phyloP scores from a whole-genome alignment of 2,113 vertebrate species.

The Dasyprocta punctata region DNA sequence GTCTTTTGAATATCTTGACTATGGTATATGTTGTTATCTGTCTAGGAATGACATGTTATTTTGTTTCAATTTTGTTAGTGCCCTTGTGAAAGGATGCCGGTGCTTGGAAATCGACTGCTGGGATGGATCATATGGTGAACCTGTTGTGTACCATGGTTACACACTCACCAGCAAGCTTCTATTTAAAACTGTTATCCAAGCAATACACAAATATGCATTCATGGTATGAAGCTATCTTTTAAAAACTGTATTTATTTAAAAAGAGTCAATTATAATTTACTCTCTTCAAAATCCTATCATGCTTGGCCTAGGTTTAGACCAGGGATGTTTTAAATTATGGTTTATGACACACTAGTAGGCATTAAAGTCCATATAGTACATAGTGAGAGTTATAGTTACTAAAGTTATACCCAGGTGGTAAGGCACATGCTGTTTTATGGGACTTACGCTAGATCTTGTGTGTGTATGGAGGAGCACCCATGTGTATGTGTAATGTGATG shows the following conservation, averaged over 20 bases:
- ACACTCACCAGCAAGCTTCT: slow-evolving; percentile 92
- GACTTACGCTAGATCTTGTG: neutral
- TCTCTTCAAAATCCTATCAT: neutral
- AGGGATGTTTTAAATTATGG: neutral
- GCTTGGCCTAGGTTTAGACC: neutral
- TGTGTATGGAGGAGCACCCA: neutral
- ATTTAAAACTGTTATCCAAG: slow-evolving; percentile 90
- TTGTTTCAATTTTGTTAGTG: slow-evolving; percentile 82
- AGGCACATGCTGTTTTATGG: neutral
- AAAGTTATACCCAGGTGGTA: neutral
- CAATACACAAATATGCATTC: slow-evolving; percentile 91
- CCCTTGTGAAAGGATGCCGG: slow-evolving; percentile 92
- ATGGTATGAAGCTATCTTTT: slow-evolving; percentile 83
- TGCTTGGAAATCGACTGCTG: slow-evolving; percentile 96
- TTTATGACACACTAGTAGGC: neutral
- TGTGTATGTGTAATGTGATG: neutral
- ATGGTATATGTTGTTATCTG: neutral
- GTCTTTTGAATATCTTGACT: slow-evolving; percentile 22
- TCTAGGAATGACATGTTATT: neutral
- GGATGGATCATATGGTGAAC: slow-evolving; percentile 90
- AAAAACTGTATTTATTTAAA: neutral
- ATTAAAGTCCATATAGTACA: neutral
- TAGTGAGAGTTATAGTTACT: neutral
- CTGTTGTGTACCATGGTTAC: slow-evolving; percentile 92
- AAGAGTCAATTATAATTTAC: neutral